Base-by-base conservation (phyloP, 2,888 invertebrate species). In the Drosophila nr. perissopoda region DNA sequence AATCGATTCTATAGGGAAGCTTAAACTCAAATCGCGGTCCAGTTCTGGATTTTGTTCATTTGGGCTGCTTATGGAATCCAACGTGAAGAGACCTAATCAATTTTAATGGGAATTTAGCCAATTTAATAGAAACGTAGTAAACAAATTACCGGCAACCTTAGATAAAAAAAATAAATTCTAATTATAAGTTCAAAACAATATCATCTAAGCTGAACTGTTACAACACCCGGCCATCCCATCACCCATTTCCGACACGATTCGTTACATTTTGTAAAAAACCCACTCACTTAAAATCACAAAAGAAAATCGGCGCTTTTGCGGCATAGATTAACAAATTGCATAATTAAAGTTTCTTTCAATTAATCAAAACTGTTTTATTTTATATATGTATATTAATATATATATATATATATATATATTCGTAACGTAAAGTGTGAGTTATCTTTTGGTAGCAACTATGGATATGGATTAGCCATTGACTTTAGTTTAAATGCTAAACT, bases 341-440 rank as follows among this genome's bases (percentile, higher is more conserved):
- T 83, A 73, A 86, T 87, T 83, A 71, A 79, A 80, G 68, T 88
- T 77, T 83, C 74, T 89, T 89, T 89, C 60, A 74, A 88, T 71
- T 78, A 87, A 73, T 73, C 78, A 89, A 84, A 76, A 48, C 54
- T 64, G 69, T 75, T 72, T 73, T 87, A 78, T 83, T 87, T 70
- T 6, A n/a, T 51, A 18, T 53, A 10, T 18, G 16, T 53, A 76
- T 74, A 58, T 67, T 40, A 67, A 69, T 64, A 66, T 79, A 62
- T n/a, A 11, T 42, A 29, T 49, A 11, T 42, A 29, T 49, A 13
- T 33, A 82, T 74, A 65, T 62, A 71, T 78, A 65, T 70, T 64
- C 60, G 61, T 80, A 49, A 65, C 29, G 34, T 34, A 27, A 49
- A 53, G 31, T 49, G 31, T 66, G 31, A 51, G 42, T 76, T 75